A percentile compares a stretch with the other conserved stretches of the same genome.
These are phyloP conservation scores for Paralvinella palmiformis DNA, from an alignment of 1,140 invertebrate genomes.

Conservation along the genomic window DNA sequence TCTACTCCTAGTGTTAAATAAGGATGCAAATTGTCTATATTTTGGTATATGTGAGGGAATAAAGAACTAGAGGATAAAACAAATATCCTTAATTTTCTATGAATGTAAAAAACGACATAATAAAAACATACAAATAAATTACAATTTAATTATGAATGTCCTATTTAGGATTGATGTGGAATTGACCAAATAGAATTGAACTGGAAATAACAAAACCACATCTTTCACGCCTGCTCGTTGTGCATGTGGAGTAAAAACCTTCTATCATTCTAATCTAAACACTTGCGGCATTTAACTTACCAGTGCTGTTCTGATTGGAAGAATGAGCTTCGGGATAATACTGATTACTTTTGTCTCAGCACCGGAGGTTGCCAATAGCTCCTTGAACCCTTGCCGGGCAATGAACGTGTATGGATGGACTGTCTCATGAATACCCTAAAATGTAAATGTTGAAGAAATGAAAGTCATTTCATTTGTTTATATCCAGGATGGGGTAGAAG, in stretches of 20 bases:
- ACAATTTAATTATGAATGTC: not conserved
- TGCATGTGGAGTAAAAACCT: not conserved
- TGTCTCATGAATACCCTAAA: constrained; percentile 46
- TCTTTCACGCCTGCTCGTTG: not conserved
- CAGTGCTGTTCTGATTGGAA: constrained; percentile 39
- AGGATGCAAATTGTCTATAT: too few relatives aligned
- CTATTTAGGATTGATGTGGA: not conserved
- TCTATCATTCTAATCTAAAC: too few relatives aligned
- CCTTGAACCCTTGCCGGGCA: constrained; percentile 43
- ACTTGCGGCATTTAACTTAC: too few relatives aligned
- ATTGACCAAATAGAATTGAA: not conserved
- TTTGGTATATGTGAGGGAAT: too few relatives aligned
- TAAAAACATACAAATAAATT: not conserved
- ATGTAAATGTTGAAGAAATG: not conserved
- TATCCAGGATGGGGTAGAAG: not conserved
- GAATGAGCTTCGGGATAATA: constrained; percentile 38
- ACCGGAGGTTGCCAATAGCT: constrained; percentile 35
- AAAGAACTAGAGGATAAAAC: too few relatives aligned
- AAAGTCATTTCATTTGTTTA: not conserved
- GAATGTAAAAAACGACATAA: not conserved
- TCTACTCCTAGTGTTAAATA: too few relatives aligned
- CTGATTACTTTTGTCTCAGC: constrained; percentile 36
- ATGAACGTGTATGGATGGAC: constrained; percentile 49
- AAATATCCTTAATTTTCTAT: too few relatives aligned
- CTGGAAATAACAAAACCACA: not conserved